These are phyloP conservation scores for Tubulanus polymorphus DNA, from an alignment of 2,888 invertebrate genomes.

Conservation along the genomic window DNA sequence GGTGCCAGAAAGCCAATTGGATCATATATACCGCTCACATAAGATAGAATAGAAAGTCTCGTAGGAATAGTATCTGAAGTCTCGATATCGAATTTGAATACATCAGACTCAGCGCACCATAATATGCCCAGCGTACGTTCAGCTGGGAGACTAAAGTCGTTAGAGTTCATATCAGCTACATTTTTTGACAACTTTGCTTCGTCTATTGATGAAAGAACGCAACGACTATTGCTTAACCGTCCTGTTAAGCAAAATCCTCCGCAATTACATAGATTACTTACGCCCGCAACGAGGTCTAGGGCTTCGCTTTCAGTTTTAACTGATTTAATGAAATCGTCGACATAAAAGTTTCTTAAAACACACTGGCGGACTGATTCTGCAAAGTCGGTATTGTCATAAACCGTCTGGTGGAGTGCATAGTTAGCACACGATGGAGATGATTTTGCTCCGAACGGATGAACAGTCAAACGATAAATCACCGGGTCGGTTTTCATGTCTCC, in stretches of 20 bases:
- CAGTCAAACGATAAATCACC: slow-evolving; percentile 4
- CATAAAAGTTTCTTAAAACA: slow-evolving; percentile 5
- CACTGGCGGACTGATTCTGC: neutral
- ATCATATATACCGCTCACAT: slow-evolving; percentile 16
- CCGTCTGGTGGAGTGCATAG: neutral
- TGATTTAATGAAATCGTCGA: slow-evolving; percentile 9
- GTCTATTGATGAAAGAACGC: slow-evolving; percentile 9
- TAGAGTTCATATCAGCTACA: neutral
- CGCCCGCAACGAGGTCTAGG: no score
- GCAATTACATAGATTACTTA: neutral
- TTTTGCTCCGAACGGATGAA: slow-evolving; percentile 9
- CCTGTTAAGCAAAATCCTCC: slow-evolving; percentile 12
- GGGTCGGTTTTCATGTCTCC: neutral
- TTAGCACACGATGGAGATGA: slow-evolving; percentile 9
- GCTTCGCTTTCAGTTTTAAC: no score
- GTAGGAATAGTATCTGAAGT: slow-evolving; percentile 4
- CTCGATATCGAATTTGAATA: slow-evolving; percentile 9
- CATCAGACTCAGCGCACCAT: slow-evolving; percentile 12
- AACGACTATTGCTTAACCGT: slow-evolving; percentile 6
- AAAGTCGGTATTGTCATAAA: neutral
- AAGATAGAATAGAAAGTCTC: slow-evolving; percentile 12
- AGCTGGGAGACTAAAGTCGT: neutral
- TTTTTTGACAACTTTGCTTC: slow-evolving; percentile 8
- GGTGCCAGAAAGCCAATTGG: slow-evolving; percentile 16
- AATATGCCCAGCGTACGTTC: slow-evolving; percentile 11